phyloP scores from a whole-genome alignment of 2,797 vertebrate genomes.

The Enteromius mattozi region DNA sequence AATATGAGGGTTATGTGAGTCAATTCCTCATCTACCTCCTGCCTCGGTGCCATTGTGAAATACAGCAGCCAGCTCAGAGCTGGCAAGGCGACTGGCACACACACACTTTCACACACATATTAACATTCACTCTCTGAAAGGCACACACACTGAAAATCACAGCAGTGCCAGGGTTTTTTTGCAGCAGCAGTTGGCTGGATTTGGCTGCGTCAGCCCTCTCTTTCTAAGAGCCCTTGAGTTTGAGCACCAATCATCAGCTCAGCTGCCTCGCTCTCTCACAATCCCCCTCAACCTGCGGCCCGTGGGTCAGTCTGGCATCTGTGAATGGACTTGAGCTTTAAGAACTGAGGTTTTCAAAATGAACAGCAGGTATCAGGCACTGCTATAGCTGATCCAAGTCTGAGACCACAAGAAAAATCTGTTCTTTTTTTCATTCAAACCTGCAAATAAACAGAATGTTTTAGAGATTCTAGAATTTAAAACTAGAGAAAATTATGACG shows the following conservation, averaged over 20 bases:
- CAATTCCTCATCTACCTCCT: conserved; percentile 61
- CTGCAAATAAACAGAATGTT: background rate
- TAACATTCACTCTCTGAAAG: conserved; percentile 40
- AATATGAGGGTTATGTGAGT: conserved; percentile 60
- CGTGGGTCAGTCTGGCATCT: conserved; percentile 19
- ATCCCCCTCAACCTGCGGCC: conserved; percentile 31
- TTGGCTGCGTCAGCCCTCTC: conserved; percentile 52
- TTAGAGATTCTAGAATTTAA: background rate
- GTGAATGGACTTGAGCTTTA: conserved; percentile 18
- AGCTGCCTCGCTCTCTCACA: conserved; percentile 20
- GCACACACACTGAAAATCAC: conserved; percentile 57
- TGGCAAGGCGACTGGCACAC: conserved; percentile 51
- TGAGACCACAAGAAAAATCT: background rate
- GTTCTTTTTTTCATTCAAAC: background rate
- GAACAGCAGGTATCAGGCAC: conserved; percentile 2
- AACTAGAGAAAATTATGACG: background rate
- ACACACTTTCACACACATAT: conserved; percentile 49
- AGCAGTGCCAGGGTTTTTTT: conserved; percentile 41
- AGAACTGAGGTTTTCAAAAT: conserved; percentile 31
- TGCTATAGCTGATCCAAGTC: conserved; percentile 10
- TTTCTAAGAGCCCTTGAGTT: conserved; percentile 53
- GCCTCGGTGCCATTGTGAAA: conserved; percentile 55
- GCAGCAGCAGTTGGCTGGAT: conserved; percentile 55
- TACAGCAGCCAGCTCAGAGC: conserved; percentile 48
- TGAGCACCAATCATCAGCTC: conserved; percentile 42